Conservation (phyloP, 1,140 invertebrate genomes). For the Plectrocnemia conspersa region DNA sequence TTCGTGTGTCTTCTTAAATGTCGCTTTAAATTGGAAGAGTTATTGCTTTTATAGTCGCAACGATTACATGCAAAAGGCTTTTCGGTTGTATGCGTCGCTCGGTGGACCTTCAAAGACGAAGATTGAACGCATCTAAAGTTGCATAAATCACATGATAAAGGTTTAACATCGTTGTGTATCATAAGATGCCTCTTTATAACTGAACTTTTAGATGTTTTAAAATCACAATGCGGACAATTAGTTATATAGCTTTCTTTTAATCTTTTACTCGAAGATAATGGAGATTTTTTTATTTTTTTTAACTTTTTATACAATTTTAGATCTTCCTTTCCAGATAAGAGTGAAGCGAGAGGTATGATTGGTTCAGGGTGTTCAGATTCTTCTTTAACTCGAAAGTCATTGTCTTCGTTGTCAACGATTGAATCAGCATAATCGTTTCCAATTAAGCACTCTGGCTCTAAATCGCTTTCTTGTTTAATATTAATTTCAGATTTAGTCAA, state of each 20-base stretch:
- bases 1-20: slow-evolving; percentile 17
- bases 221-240: slow-evolving; percentile 8
- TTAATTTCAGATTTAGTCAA: neutral
- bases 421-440: no score
- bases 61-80: slow-evolving; percentile 9
- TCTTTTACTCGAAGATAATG: neutral
- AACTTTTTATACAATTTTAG: neutral
- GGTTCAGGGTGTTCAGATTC: neutral
- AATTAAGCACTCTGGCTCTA: neutral
- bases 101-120: slow-evolving; percentile 4
- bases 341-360: no score
- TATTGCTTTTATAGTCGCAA: slow-evolving; percentile 14
- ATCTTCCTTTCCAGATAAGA: no score
- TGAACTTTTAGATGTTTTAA: slow-evolving; percentile 5
- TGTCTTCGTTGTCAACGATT: slow-evolving; percentile 4
- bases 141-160: slow-evolving; percentile 2
- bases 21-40: slow-evolving; percentile 12
- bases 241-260: neutral
- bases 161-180: slow-evolving; percentile 7
- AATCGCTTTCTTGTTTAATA: neutral
- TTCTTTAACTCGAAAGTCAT: neutral
- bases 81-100: slow-evolving; percentile 7
- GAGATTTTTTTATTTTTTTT: neutral
- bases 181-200: slow-evolving; percentile 6
- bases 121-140: slow-evolving; percentile 11